Evolutionary conservation across 35 echinoderm and acorn worm species (phyloP).

Genomic region (Amphiura filiformis): DNA sequence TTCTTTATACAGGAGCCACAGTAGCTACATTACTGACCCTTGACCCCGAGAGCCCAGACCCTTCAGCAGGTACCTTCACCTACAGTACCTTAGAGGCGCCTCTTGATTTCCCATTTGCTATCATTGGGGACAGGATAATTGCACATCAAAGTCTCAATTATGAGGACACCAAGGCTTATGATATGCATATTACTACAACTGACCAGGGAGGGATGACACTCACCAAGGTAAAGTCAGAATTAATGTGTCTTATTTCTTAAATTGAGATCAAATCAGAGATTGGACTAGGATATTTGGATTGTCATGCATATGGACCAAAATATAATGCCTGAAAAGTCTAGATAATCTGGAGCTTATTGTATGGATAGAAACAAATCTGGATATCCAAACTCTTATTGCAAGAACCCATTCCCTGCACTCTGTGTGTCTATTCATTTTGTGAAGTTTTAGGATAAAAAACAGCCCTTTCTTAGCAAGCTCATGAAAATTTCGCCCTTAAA

Average conservation of each 20-base stretch:
- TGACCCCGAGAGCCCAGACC: conserved; percentile 2
- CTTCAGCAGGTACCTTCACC: neutral
- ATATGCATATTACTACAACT: conserved; percentile 22
- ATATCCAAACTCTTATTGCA: too few species aligned
- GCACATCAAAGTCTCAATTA: conserved; percentile 23
- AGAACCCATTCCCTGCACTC: too few species aligned
- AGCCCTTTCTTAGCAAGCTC: too few species aligned
- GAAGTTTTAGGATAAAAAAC: too few species aligned
- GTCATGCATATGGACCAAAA: neutral
- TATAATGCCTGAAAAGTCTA: too few species aligned
- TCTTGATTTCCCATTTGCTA: neutral
- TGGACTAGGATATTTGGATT: too few species aligned
- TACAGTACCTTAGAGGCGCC: neutral
- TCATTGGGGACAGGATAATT: conserved; percentile 11
- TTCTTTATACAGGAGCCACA: neutral
- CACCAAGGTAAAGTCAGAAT: neutral
- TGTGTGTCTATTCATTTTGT: too few species aligned
- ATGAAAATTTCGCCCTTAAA: too few species aligned
- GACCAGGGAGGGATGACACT: conserved; percentile 21
- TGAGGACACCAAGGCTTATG: conserved; percentile 23
- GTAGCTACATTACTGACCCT: conserved; percentile 12
- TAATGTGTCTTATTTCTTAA: too few species aligned
- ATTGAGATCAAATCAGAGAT: too few species aligned
- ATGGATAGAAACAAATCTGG: too few species aligned
- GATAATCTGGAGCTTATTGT: too few species aligned